Conservation (phyloP, 2,888 invertebrate genomes). For the Pristionchus japonicus region DNA sequence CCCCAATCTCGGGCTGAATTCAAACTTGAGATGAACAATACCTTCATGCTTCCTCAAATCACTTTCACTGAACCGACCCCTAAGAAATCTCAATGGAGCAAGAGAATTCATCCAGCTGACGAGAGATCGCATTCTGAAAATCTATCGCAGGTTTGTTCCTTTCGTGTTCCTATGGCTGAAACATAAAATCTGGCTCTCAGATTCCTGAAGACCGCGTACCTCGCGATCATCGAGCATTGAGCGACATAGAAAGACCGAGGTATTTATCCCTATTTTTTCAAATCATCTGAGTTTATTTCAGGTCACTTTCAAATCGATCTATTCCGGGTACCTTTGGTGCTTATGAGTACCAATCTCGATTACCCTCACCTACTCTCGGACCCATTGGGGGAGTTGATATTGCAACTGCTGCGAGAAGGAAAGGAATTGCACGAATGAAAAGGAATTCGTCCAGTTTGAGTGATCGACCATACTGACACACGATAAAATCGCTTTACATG, state of each 20-base stretch:
- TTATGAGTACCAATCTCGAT: background rate
- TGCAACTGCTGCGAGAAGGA: background rate
- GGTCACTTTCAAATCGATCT: background rate
- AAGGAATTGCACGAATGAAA: background rate
- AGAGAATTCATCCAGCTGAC: too few species aligned
- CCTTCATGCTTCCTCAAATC: background rate
- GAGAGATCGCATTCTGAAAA: background rate
- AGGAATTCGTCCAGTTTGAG: background rate
- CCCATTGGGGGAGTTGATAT: conserved; percentile 11
- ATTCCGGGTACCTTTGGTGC: background rate
- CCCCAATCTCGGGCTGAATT: background rate
- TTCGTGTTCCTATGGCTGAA: background rate
- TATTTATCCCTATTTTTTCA: background rate
- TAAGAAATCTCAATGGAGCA: background rate
- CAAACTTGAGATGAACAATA: background rate
- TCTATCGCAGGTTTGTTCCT: background rate
- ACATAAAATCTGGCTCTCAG: background rate
- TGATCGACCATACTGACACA: background rate
- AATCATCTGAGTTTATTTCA: background rate
- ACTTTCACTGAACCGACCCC: background rate
- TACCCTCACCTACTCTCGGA: conserved; percentile 15
- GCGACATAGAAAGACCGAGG: background rate
- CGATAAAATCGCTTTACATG: too few species aligned
- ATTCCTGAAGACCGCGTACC: background rate
- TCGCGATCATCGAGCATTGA: background rate